Percentiles rank a stretch among this genome's conserved stretches.
These are phyloP conservation scores for Sorex maritimensis DNA, from an alignment of 2,797 vertebrate genomes.

Conservation along the genomic window DNA sequence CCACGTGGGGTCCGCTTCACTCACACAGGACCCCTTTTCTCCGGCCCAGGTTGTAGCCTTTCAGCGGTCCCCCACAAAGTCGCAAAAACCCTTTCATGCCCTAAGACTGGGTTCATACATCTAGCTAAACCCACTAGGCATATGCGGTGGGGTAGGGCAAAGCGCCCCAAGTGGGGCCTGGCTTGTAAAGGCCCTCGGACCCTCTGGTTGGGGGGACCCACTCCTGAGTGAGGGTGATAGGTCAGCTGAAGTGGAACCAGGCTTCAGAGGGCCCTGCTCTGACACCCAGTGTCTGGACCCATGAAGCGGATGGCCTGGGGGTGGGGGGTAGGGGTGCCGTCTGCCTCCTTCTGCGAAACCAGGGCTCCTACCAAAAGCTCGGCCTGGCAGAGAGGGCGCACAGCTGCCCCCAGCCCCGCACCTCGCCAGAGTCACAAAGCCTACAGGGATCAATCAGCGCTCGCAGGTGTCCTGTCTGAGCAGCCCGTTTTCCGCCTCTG, in stretches of 20 bases:
- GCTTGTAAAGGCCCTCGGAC: not conserved
- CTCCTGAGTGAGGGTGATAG: not conserved
- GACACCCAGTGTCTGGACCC: not conserved
- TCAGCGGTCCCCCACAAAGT: not conserved
- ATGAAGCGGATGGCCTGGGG: not conserved
- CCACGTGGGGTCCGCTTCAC: not conserved
- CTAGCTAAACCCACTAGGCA: not conserved
- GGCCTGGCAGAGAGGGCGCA: not conserved
- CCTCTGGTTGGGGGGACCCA: not conserved
- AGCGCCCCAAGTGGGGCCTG: not conserved
- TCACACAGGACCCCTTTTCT: not conserved
- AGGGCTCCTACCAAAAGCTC: not conserved
- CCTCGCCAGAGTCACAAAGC: conserved; percentile 20
- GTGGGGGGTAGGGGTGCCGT: not conserved
- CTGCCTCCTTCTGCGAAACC: not conserved
- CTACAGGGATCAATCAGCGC: conserved; percentile 83
- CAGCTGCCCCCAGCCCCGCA: fast-evolving
- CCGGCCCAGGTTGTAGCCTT: too few species aligned
- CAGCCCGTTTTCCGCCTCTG: conserved; percentile 68
- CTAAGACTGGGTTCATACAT: not conserved
- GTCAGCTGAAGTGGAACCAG: not conserved
- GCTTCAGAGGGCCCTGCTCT: not conserved
- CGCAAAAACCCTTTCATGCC: not conserved
- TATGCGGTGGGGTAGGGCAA: too few species aligned
- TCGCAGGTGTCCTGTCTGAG: conserved; percentile 66